Evolutionary conservation across 2,113 vertebrate species (phyloP).

Genomic region (Myxocyprinus asiaticus): DNA sequence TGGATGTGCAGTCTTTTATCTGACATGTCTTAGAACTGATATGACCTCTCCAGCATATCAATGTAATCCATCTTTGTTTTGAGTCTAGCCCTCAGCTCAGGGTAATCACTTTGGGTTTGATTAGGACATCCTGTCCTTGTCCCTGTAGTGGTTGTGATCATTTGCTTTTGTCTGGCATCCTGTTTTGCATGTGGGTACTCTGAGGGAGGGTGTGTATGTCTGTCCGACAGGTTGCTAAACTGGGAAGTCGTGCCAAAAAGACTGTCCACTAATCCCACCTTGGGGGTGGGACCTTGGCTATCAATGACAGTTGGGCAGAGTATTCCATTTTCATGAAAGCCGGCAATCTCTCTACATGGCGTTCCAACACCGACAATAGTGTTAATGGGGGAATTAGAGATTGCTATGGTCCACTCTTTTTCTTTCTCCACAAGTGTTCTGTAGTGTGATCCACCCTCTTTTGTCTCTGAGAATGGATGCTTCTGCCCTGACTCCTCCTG

Average conservation of each 20-base stretch:
- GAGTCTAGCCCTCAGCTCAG: slow-evolving; percentile 91
- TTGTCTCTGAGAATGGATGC: slow-evolving; percentile 75
- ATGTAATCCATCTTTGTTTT: slow-evolving; percentile 97
- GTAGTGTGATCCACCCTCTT: slow-evolving; percentile 77
- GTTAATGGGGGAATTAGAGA: slow-evolving; percentile 84
- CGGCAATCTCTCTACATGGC: slow-evolving; percentile 66
- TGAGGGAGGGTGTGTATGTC: slow-evolving; percentile 82
- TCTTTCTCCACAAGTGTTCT: slow-evolving; percentile 84
- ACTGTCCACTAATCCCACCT: slow-evolving; percentile 90
- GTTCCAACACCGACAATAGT: slow-evolving; percentile 82
- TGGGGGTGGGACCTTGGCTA: slow-evolving; percentile 86
- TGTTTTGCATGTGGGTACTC: slow-evolving; percentile 90
- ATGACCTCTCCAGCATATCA: slow-evolving; percentile 95
- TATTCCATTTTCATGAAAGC: slow-evolving; percentile 84
- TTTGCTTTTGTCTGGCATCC: slow-evolving; percentile 85
- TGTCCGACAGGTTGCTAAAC: slow-evolving; percentile 85
- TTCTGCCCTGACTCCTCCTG: slow-evolving; percentile 67
- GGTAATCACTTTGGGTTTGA: slow-evolving; percentile 85
- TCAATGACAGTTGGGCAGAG: slow-evolving; percentile 85
- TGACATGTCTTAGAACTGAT: slow-evolving; percentile 84
- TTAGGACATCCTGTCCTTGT: slow-evolving; percentile 78
- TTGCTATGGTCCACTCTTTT: slow-evolving; percentile 85
- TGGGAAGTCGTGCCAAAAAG: slow-evolving; percentile 88
- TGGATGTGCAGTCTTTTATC: slow-evolving; percentile 46
- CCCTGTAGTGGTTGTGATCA: slow-evolving; percentile 79